These are phyloP conservation scores for Sarcophaga bullata DNA, from an alignment of 1,140 invertebrate genomes.

Conservation along the genomic window DNA sequence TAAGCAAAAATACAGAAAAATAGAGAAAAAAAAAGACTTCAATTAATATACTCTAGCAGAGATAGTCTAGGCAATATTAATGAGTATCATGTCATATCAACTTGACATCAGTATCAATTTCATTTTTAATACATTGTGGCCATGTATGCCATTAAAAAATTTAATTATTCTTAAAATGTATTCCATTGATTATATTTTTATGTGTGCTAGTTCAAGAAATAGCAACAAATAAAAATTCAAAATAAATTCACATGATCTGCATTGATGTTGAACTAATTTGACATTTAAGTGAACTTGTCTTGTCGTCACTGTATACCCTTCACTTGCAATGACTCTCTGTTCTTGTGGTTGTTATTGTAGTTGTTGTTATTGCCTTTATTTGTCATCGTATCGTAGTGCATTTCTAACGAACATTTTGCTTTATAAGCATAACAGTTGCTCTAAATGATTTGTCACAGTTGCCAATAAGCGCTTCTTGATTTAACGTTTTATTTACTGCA, in stretches of 20 bases:
- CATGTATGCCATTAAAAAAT: too few species aligned
- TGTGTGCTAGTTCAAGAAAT: too few species aligned
- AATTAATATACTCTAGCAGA: too few species aligned
- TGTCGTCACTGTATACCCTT: neutral
- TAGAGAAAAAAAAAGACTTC: too few species aligned
- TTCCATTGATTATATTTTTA: too few species aligned
- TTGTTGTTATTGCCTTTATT: neutral
- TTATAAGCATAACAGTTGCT: slow-evolving; percentile 19
- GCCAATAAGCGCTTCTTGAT: slow-evolving; percentile 38
- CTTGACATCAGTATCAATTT: neutral
- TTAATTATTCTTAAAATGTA: too few species aligned
- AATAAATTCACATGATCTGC: slow-evolving; percentile 31
- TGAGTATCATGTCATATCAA: neutral
- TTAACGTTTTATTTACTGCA: neutral
- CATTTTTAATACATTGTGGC: too few species aligned
- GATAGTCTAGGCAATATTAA: neutral
- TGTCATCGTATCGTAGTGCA: neutral
- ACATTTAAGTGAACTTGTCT: slow-evolving; percentile 33
- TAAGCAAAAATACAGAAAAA: neutral
- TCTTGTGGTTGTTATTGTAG: neutral
- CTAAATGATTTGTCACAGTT: slow-evolving; percentile 38
- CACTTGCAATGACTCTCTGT: neutral
- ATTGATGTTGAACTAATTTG: slow-evolving; percentile 25
- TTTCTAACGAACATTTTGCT: neutral
- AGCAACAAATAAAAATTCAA: neutral